Base-by-base conservation (phyloP, 2,797 vertebrate genomes). In the Notolepis coatsorum region DNA sequence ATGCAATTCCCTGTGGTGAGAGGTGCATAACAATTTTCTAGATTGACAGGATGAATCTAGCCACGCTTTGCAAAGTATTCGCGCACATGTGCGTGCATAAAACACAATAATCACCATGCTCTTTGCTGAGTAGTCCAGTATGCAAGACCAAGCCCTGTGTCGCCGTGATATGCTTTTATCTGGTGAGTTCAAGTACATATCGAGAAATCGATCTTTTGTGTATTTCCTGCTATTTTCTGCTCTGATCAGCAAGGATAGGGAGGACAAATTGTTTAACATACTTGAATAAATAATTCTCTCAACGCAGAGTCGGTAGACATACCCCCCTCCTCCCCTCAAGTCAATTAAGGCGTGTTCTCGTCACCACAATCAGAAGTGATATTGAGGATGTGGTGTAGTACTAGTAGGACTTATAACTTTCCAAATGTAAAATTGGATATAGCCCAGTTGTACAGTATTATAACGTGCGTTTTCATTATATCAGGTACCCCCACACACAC, bases 151-250 rank as follows among this genome's bases (percentile, higher is more conserved):
- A 59, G 46, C 45, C 54, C 64, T 61, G 24, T 81, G 75, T 78
- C 63, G 50, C 75, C 71, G n/a, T n/a, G 47, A 68, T 78, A 61
- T 88, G 91, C 80, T 94, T 86, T 95, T 94, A 94, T 95, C 92
- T 95, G 90, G 86, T 87, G 93, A 94, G 95, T 96, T 96, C 95
- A 97, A 97, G 95, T 95, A 91, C 92, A 93, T 95, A 95, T 95
- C 92, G 95, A 95, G 95, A 92, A 94, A 97, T 98, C 90, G 93
- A 97, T 97, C 94, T 91, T 94, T 95, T 94, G 92, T 91, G 94
- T 95, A 95, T 97, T 96, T 96, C 95, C 93, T 92, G 88, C 87
- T 90, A 89, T 93, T 95, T 97, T 97, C 94, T 96, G 94, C 94
- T 91, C 92, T 90, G 93, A 97, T 96, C 96, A 97, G 96, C 96